Percentiles rank a stretch among this genome's conserved stretches.
These are phyloP conservation scores for Serilophus lunatus DNA, from an alignment of 2,113 vertebrate species.

Conservation along the genomic window DNA sequence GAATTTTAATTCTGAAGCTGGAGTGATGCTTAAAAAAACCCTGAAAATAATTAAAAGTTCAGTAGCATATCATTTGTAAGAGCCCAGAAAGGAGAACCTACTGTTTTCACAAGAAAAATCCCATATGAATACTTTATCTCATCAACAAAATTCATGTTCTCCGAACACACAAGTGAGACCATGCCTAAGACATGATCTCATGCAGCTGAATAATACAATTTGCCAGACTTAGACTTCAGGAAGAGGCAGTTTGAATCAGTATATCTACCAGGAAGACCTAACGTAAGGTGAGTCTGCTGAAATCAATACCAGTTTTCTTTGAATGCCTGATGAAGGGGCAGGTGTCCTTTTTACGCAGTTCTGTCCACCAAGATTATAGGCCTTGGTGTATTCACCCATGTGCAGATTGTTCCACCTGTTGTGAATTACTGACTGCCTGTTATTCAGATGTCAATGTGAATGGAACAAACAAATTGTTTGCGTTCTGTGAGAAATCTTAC, in stretches of 20 bases:
- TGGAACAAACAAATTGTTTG: background rate
- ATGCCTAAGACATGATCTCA: background rate
- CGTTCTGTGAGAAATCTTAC: background rate
- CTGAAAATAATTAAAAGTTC: background rate
- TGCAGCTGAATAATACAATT: background rate
- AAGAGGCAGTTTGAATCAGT: background rate
- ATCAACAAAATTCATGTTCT: background rate
- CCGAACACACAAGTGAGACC: background rate
- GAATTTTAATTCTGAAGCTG: background rate
- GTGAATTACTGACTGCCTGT: background rate
- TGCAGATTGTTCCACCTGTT: background rate
- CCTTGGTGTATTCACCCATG: background rate
- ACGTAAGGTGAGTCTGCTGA: background rate
- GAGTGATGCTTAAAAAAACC: background rate
- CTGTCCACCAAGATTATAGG: background rate
- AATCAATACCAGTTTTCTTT: background rate
- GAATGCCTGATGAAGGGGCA: background rate
- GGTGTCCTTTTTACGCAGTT: background rate
- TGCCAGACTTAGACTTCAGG: background rate
- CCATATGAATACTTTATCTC: background rate
- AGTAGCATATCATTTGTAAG: background rate
- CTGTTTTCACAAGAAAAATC: background rate
- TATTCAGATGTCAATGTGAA: background rate
- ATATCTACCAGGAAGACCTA: background rate
- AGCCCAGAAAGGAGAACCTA: background rate